A percentile compares a stretch with the other conserved stretches of the same genome.
phyloP scores from a whole-genome alignment of 53 echinoderm and acorn worm species.

The Pentamera pediparva region DNA sequence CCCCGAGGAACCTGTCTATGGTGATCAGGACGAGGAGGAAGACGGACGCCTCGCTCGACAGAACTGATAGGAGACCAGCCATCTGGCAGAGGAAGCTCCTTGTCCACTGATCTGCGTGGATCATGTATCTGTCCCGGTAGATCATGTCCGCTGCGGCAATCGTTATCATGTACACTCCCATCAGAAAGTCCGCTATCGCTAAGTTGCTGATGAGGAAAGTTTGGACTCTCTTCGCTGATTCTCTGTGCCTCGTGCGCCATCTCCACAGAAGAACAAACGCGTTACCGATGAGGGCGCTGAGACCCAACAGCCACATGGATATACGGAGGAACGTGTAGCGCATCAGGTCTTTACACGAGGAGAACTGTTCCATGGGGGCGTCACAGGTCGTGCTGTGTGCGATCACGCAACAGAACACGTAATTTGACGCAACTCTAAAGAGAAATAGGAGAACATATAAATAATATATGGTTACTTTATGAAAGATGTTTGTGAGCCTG shows the following conservation, averaged over 20 bases:
- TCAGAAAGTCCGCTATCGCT: conserved; percentile 75
- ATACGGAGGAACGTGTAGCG: conserved; percentile 77
- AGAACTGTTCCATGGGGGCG: conserved; percentile 75
- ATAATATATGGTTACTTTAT: no score
- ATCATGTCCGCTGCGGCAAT: conserved; percentile 88
- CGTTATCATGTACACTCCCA: conserved; percentile 91
- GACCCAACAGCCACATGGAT: conserved; percentile 82
- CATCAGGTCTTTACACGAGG: conserved; percentile 88
- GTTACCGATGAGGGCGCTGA: conserved; percentile 84
- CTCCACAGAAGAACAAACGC: conserved; percentile 82
- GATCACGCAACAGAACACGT: conserved; percentile 72
- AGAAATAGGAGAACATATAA: neutral
- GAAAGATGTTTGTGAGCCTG: no score
- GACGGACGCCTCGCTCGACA: conserved; percentile 84
- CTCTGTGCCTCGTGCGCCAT: conserved; percentile 59
- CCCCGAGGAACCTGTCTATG: conserved; percentile 81
- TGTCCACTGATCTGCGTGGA: conserved; percentile 85
- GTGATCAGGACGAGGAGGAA: conserved; percentile 82
- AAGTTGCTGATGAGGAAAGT: conserved; percentile 87
- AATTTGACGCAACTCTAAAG: conserved; percentile 56
- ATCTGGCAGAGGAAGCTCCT: conserved; percentile 79
- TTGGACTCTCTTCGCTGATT: conserved; percentile 79
- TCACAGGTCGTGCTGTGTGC: conserved; percentile 34
- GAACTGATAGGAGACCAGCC: conserved; percentile 77
- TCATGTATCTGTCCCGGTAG: conserved; percentile 79